Evolutionary conservation across 2,888 invertebrate species (phyloP).

Genomic region (Apodemia zela): DNA sequence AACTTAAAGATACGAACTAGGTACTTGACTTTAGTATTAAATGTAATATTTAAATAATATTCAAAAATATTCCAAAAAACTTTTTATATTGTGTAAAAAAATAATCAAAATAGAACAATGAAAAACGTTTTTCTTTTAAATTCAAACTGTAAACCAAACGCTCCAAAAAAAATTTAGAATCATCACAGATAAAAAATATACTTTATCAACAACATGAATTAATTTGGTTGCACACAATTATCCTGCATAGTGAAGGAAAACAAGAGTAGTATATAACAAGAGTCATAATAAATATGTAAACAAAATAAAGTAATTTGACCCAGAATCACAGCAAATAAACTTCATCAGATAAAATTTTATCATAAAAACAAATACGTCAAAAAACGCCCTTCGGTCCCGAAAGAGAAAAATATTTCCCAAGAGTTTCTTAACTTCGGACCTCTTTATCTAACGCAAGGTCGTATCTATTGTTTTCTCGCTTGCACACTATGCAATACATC

Average conservation of each 20-base stretch:
- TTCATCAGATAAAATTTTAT: slow-evolving; percentile 43
- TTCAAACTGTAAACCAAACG: no score
- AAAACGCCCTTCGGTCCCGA: slow-evolving; percentile 74
- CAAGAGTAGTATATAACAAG: slow-evolving; percentile 6
- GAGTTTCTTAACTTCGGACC: slow-evolving; percentile 67
- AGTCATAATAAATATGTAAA: slow-evolving; percentile 14
- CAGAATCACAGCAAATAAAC: slow-evolving; percentile 55
- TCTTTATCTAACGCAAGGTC: slow-evolving; percentile 68
- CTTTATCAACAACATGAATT: no score
- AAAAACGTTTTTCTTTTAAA: no score
- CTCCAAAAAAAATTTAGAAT: no score
- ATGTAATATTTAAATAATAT: no score
- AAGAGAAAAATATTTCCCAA: slow-evolving; percentile 79
- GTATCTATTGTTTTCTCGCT: slow-evolving; percentile 52
- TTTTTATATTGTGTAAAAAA: no score
- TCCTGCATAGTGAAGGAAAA: slow-evolving; percentile 20
- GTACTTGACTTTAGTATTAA: no score
- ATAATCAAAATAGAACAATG: no score
- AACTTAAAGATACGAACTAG: no score
- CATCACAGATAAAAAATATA: no score
- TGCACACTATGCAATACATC: slow-evolving; percentile 74
- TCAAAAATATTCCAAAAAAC: no score
- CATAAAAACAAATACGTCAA: slow-evolving; percentile 57
- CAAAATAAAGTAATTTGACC: slow-evolving; percentile 42
- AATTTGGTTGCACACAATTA: background rate